Evolutionary conservation across 1,140 invertebrate species (phyloP).

Genomic region (Drosophila truncata): DNA sequence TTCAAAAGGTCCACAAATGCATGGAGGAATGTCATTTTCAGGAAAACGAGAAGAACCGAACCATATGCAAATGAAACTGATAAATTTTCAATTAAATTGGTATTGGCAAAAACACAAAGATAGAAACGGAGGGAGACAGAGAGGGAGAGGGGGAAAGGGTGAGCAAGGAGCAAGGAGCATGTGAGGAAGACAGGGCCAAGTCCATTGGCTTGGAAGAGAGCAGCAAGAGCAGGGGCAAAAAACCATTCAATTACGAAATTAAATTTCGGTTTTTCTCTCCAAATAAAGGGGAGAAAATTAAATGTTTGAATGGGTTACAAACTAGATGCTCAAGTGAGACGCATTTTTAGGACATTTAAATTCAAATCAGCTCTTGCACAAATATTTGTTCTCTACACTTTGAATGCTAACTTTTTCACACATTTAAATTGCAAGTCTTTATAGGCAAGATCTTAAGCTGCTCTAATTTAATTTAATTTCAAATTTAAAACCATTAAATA

Average conservation of each 20-base stretch:
- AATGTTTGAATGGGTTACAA: slow-evolving; percentile 37
- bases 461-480: not conserved
- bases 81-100: slow-evolving; percentile 81
- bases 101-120: slow-evolving; percentile 32
- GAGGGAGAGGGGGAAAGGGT: not conserved
- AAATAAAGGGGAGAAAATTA: slow-evolving; percentile 33
- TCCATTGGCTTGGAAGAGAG: slow-evolving; percentile 19
- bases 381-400: slow-evolving; percentile 32
- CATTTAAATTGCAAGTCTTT: not conserved
- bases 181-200: slow-evolving; percentile 11
- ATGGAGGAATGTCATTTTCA: slow-evolving; percentile 24
- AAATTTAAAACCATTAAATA: not conserved
- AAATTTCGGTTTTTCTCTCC: slow-evolving; percentile 57
- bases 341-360: slow-evolving; percentile 29
- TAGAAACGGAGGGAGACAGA: not conserved
- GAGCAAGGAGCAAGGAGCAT: slow-evolving; percentile 3
- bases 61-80: slow-evolving; percentile 80
- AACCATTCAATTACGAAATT: slow-evolving; percentile 76
- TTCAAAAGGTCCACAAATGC: slow-evolving; percentile 34
- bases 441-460: not conserved
- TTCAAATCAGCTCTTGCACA: slow-evolving; percentile 36
- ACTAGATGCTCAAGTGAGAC: slow-evolving; percentile 9
- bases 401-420: not conserved
- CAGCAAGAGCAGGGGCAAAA: not conserved
- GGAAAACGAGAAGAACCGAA: not conserved